These are phyloP conservation scores for Drosophila merina DNA, from an alignment of 2,888 invertebrate genomes.

Conservation along the genomic window DNA sequence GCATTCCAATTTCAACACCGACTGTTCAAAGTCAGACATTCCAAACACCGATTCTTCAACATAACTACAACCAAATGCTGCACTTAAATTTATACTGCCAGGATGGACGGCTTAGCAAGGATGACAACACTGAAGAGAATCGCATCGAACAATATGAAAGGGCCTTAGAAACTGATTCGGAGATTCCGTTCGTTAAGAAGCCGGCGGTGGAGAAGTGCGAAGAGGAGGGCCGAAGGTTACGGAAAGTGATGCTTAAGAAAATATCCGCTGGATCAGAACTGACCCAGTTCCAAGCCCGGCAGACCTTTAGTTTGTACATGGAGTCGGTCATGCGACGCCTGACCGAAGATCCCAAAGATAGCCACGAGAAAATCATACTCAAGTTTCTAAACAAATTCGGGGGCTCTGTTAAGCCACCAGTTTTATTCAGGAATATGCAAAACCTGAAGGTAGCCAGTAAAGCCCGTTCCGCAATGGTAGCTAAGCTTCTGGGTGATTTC, in stretches of 20 bases:
- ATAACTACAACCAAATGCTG: conserved; percentile 91
- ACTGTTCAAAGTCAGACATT: conserved; percentile 85
- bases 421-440: conserved; percentile 85
- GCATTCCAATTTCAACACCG: conserved; percentile 89
- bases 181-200: conserved; percentile 79
- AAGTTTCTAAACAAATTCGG: conserved; percentile 91
- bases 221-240: conserved; percentile 80
- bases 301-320: conserved; percentile 91
- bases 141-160: conserved; percentile 85
- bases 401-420: conserved; percentile 89
- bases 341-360: conserved; percentile 83
- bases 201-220: conserved; percentile 82
- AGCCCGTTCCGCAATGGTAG: conserved; percentile 92
- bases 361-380: conserved; percentile 87
- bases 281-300: conserved; percentile 88
- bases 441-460: conserved; percentile 89
- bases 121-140: conserved; percentile 78
- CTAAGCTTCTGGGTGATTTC: conserved; percentile 92
- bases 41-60: conserved; percentile 86
- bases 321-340: conserved; percentile 89
- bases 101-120: conserved; percentile 61
- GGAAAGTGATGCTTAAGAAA: conserved; percentile 84
- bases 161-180: conserved; percentile 76
- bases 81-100: conserved; percentile 90
- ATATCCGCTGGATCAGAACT: conserved; percentile 87